phyloP scores from a whole-genome alignment of 2,888 invertebrate species.

The Oconnorella tubifera region DNA sequence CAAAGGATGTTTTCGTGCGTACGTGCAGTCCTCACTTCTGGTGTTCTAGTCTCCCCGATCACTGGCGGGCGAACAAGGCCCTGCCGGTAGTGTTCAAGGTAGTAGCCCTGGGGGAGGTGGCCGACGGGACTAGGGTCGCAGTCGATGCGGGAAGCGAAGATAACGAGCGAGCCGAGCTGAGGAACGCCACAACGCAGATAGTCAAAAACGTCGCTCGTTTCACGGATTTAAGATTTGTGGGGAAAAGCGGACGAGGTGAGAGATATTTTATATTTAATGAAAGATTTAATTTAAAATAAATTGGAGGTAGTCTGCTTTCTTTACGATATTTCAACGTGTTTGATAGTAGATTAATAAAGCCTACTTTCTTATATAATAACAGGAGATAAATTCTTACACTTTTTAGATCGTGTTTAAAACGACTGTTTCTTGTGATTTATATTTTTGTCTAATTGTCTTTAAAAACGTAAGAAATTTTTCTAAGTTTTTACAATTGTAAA shows the following conservation, averaged over 20 bases:
- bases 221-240: background rate
- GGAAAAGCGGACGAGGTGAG: slow-evolving; percentile 3
- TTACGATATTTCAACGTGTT: too few relatives aligned
- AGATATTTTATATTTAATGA: too few relatives aligned
- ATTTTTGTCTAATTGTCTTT: too few relatives aligned
- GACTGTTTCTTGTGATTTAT: too few relatives aligned
- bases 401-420: too few relatives aligned
- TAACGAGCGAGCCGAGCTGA: background rate
- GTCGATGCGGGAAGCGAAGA: slow-evolving; percentile 1
- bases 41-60: background rate
- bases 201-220: background rate
- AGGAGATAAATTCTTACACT: too few relatives aligned
- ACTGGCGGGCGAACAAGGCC: background rate
- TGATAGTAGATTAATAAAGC: too few relatives aligned
- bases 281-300: too few relatives aligned
- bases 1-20: background rate
- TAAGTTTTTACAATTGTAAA: too few relatives aligned
- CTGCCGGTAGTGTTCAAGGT: background rate
- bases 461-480: too few relatives aligned
- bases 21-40: background rate
- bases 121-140: background rate
- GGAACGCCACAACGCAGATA: background rate
- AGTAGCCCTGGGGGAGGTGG: background rate
- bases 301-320: too few relatives aligned
- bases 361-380: too few relatives aligned